These are phyloP conservation scores for Acanthosepion esculentum DNA, from an alignment of 2,888 invertebrate genomes.

Conservation along the genomic window DNA sequence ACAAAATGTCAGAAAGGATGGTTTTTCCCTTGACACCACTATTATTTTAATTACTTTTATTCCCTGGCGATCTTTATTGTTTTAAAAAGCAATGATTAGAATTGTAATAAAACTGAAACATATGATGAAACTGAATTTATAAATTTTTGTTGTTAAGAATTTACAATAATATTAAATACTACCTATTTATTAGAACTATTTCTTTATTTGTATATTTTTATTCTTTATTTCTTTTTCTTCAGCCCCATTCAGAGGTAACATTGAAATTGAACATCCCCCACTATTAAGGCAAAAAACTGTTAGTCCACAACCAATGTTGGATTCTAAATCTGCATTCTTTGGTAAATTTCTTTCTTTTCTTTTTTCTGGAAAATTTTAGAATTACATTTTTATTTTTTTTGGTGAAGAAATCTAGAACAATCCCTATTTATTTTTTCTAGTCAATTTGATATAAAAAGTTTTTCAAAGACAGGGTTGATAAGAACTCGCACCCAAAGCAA, in stretches of 20 bases:
- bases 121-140: too few relatives aligned
- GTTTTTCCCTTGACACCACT: too few relatives aligned
- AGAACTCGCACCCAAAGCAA: neutral
- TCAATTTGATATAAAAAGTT: neutral
- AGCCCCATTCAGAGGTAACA: neutral
- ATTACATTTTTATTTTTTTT: neutral
- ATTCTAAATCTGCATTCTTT: conserved; percentile 40
- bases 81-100: too few relatives aligned
- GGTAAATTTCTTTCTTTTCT: conserved; percentile 35
- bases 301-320: conserved; percentile 42
- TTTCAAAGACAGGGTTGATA: neutral
- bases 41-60: too few relatives aligned
- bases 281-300: conserved; percentile 40
- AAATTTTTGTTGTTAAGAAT: too few relatives aligned
- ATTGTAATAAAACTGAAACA: too few relatives aligned
- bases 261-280: conserved; percentile 20
- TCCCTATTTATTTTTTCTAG: neutral
- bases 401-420: neutral
- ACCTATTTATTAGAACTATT: neutral
- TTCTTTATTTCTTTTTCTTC: neutral
- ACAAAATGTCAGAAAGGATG: too few relatives aligned
- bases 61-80: too few relatives aligned
- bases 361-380: neutral
- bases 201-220: neutral
- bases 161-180: too few relatives aligned